Conservation (phyloP, 2,113 vertebrate species). For the Kryptolebias marmoratus region DNA sequence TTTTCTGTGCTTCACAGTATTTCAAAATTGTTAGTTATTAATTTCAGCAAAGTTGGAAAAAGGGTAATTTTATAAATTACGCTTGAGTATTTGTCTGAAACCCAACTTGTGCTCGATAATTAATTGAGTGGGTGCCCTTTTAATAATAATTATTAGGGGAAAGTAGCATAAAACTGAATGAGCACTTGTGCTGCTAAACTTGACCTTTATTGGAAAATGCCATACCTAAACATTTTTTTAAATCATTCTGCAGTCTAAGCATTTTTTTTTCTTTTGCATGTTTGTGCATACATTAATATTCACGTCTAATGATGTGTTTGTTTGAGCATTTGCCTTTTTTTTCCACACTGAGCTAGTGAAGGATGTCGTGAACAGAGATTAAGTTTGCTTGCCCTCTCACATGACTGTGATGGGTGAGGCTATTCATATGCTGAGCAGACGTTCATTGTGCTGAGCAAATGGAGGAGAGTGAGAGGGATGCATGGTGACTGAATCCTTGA, state of each 20-base stretch:
- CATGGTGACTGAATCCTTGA: constrained; percentile 36
- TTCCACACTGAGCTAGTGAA: constrained; percentile 6
- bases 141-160: constrained; percentile 57
- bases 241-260: constrained; percentile 3
- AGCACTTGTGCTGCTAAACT: constrained; percentile 34
- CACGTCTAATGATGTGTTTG: background rate
- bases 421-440: constrained; percentile 74
- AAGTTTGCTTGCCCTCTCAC: constrained; percentile 38
- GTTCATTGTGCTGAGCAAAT: constrained; percentile 70
- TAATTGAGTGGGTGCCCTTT: constrained; percentile 40
- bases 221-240: constrained; percentile 45
- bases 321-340: background rate
- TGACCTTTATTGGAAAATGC: constrained; percentile 43
- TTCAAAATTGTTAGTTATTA: constrained; percentile 20
- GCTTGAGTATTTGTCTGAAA: background rate
- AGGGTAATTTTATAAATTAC: constrained; percentile 32
- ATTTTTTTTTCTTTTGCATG: background rate
- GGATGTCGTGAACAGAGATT: constrained; percentile 13
- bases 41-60: constrained; percentile 16
- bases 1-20: too few relatives aligned
- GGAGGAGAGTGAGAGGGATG: constrained; percentile 54
- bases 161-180: constrained; percentile 6
- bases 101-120: background rate
- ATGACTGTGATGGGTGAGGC: constrained; percentile 50
- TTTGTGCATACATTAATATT: constrained; percentile 7